A percentile compares a stretch with the other conserved stretches of the same genome.
Conservation (phyloP, 2,888 invertebrate genomes). For the Dasysyrphus tricinctus region DNA sequence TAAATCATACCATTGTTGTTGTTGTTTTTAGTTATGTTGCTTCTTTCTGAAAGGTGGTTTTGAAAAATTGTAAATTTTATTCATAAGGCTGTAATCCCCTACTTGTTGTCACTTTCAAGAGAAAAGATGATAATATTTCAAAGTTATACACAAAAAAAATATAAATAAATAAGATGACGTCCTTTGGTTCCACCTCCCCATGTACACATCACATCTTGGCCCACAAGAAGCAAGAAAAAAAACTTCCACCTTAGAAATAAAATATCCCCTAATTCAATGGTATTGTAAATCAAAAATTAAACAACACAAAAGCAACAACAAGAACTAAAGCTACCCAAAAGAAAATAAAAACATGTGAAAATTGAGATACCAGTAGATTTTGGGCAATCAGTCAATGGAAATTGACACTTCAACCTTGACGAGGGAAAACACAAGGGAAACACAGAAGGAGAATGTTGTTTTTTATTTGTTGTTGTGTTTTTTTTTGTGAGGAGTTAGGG, state of each 20-base stretch:
- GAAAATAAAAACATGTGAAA: constrained; percentile 25
- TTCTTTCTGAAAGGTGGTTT: not conserved
- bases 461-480: not conserved
- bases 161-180: constrained; percentile 1
- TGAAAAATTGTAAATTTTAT: not conserved
- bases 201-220: not conserved
- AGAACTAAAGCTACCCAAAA: not conserved
- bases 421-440: constrained; percentile 20
- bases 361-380: constrained; percentile 55
- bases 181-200: no score
- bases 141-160: not conserved
- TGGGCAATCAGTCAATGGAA: constrained; percentile 57
- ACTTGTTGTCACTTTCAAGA: constrained; percentile 1
- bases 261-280: constrained; percentile 9
- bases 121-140: not conserved
- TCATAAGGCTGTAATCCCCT: constrained; percentile 2
- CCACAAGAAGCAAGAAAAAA: no score
- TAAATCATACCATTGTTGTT: no score
- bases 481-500: not conserved
- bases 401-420: constrained; percentile 58
- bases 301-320: not conserved
- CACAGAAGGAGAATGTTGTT: not conserved
- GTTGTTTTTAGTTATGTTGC: not conserved
- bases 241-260: no score
- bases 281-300: constrained; percentile 31